phyloP scores from a whole-genome alignment of 2,113 vertebrate genomes.

The Gopherus evgoodei region DNA sequence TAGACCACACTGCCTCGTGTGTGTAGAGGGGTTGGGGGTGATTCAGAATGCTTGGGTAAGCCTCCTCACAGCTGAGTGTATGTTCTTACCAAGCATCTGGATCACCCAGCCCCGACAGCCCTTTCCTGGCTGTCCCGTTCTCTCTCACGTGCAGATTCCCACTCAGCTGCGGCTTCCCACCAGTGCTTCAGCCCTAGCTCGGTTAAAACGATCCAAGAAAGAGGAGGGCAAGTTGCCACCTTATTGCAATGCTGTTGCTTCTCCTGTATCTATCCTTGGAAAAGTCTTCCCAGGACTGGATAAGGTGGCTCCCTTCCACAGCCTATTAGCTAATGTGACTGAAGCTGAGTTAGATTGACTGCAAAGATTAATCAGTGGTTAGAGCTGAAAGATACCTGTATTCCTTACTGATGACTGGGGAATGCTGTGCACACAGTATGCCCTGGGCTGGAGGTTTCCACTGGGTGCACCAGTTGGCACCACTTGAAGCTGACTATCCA shows the following conservation, averaged over 20 bases:
- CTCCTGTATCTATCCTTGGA: not conserved
- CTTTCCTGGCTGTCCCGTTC: not conserved
- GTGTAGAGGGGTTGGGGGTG: accelerated
- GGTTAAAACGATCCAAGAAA: not conserved
- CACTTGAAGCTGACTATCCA: constrained; percentile 44
- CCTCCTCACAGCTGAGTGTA: not conserved
- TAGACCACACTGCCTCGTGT: not conserved
- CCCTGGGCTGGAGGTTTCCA: not conserved
- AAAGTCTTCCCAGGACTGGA: not conserved
- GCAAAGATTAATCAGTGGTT: not conserved
- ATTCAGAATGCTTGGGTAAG: not conserved
- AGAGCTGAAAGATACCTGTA: not conserved
- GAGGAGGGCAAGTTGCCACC: accelerated
- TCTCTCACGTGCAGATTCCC: not conserved
- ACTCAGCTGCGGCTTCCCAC: not conserved
- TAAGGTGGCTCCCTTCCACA: not conserved
- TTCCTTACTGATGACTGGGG: not conserved
- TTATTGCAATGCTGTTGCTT: not conserved
- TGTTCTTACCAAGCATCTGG: not conserved
- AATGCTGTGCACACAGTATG: not conserved
- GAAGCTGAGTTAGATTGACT: not conserved
- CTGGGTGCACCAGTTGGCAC: constrained; percentile 43
- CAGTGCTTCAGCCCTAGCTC: not conserved
- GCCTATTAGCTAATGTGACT: accelerated
- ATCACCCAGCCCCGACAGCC: not conserved